Evolutionary conservation across 1,140 invertebrate species (phyloP).

Genomic region (Tetramorium alpestre): DNA sequence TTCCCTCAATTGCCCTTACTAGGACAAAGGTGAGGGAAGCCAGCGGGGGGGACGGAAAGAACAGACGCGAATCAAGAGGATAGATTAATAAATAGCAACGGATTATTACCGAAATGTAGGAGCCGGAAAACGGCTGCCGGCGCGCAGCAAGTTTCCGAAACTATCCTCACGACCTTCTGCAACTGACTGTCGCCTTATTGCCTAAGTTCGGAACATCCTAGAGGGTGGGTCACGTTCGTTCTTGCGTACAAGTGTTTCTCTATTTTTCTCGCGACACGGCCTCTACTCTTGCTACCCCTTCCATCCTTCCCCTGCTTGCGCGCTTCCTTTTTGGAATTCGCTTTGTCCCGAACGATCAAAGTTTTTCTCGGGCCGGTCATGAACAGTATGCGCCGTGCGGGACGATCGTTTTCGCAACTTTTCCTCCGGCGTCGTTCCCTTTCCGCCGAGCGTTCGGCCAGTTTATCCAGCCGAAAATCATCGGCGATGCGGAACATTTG

Average conservation of each 20-base stretch:
- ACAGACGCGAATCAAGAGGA: slow-evolving; percentile 35
- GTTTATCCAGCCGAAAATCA: slow-evolving; percentile 29
- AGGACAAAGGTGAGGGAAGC: not conserved
- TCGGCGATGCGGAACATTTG: slow-evolving; percentile 17
- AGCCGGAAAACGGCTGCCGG: slow-evolving; percentile 40
- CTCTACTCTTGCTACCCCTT: not conserved
- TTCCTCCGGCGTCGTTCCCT: slow-evolving; percentile 5
- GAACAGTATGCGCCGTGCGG: slow-evolving; percentile 66
- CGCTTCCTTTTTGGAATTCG: slow-evolving; percentile 50
- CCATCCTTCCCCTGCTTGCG: slow-evolving; percentile 32
- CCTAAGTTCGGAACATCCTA: slow-evolving; percentile 79
- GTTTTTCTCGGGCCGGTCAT: slow-evolving; percentile 68
- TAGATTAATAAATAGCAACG: slow-evolving; percentile 77
- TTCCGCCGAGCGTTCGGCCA: not conserved
- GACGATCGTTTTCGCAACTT: slow-evolving; percentile 47
- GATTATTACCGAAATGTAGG: slow-evolving; percentile 64
- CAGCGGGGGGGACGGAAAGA: not conserved
- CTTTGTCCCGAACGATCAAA: slow-evolving; percentile 72
- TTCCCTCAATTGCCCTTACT: not conserved
- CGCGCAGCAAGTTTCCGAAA: slow-evolving; percentile 75
- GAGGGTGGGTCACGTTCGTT: slow-evolving; percentile 58
- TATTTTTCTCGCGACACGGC: slow-evolving; percentile 60
- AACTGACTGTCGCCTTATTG: slow-evolving; percentile 81
- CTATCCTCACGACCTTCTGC: slow-evolving; percentile 73
- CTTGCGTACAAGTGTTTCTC: slow-evolving; percentile 69